These are phyloP conservation scores for Ciconia stormi DNA, from an alignment of 2,113 vertebrate species.

Conservation along the genomic window DNA sequence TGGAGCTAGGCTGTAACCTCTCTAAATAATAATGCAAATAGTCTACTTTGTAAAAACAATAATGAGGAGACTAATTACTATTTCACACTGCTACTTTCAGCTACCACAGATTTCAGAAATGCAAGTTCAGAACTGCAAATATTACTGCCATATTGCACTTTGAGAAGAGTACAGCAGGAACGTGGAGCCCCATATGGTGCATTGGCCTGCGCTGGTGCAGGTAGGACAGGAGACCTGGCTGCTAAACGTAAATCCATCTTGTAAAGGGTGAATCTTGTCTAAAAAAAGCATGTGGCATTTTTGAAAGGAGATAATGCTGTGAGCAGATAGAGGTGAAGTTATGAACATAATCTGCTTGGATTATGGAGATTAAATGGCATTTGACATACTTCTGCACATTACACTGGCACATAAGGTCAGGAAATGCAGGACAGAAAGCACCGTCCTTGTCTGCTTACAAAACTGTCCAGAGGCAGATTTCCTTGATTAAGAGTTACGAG, in stretches of 20 bases:
- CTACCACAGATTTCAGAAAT: neutral
- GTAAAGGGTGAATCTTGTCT: neutral
- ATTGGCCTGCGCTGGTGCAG: neutral
- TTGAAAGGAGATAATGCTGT: slow-evolving; percentile 20
- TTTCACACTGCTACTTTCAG: neutral
- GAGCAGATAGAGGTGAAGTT: slow-evolving; percentile 36
- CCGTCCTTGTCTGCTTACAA: neutral
- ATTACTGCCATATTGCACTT: neutral
- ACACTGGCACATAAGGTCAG: slow-evolving; percentile 27
- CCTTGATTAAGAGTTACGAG: neutral
- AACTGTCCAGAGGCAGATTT: neutral
- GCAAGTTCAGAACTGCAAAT: neutral
- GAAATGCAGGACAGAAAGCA: neutral
- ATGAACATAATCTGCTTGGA: slow-evolving; percentile 47
- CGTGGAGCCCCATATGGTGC: fast-evolving
- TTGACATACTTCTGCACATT: slow-evolving; percentile 41
- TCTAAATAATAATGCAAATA: neutral
- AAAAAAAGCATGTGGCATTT: neutral
- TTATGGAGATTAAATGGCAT: slow-evolving; percentile 63
- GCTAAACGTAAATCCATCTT: neutral
- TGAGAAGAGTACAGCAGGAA: neutral
- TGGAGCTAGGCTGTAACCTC: slow-evolving; percentile 8
- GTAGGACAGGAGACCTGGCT: neutral
- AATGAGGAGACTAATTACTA: neutral
- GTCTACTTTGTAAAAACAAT: neutral